Evolutionary conservation across 2,797 vertebrate species (phyloP), one percentile per base, ranked within the genome.

Genomic region (Tarsius wallacei): DNA sequence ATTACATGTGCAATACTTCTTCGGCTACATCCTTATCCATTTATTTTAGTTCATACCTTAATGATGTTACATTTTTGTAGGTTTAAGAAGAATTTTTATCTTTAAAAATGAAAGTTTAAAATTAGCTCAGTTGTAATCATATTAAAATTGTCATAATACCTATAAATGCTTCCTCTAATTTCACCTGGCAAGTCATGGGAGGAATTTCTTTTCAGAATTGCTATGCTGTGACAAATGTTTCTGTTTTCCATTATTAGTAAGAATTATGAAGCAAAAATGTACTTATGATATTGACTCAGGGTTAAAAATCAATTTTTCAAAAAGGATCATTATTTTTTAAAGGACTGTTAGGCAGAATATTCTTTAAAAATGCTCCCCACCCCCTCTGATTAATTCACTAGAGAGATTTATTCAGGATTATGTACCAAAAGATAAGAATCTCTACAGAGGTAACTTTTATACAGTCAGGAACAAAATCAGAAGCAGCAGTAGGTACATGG

Each of bases 401-500:
- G 19, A 87, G 8, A 76, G 7, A 73, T 84, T 77, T 68, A 36
- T 95, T 94, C 36, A 77, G 55, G 57, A 87, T 86, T 85, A 28
- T 80, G 15, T 36, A 59, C 28, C 51, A 73, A 68, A 77, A 87
- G 61, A 53, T 89, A 53, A 94, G n/a, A 95, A 70, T 80, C 21
- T 7, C 51, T 78, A 9, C 73, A 28, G 33, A 64, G 33, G 19
- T 64, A 81, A 76, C 59, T 71, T 55, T 49, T 71, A 93, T 47
- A 83, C 26, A 7, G 8, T 61, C 78, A 97, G 93, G 76, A 95
- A 47, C 17, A 11, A 6, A 73, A 19, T 97, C 95, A 97, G 87
- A 88, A 94, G 7, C 98, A 98, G 96, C 91, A 98, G 42, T 97
- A 97, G n/a, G 71, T n/a, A 78, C 95, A 98, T 9, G 96, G 98